These are phyloP conservation scores for Tenthredo livida DNA, from an alignment of 2,888 invertebrate genomes.

Conservation along the genomic window DNA sequence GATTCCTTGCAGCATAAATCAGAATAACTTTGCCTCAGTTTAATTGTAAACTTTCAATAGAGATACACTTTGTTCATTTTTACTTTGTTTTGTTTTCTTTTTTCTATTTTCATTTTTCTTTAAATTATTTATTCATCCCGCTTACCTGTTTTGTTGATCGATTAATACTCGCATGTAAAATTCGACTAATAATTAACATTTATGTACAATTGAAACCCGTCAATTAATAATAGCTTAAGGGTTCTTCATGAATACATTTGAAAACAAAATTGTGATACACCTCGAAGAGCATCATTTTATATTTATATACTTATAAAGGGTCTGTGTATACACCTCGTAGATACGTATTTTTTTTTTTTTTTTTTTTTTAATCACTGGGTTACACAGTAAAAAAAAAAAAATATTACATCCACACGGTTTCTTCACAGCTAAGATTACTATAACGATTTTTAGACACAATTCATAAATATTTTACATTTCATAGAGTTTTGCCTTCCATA, in stretches of 20 bases:
- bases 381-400: too few relatives aligned
- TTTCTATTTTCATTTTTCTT: not conserved
- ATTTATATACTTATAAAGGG: too few relatives aligned
- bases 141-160: not conserved
- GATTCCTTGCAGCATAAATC: not conserved
- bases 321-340: too few relatives aligned
- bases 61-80: not conserved
- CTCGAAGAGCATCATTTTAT: too few relatives aligned
- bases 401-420: too few relatives aligned
- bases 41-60: not conserved
- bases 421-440: too few relatives aligned
- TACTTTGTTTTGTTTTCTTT: too few relatives aligned
- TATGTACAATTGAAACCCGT: constrained; percentile 30
- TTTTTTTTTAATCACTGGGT: too few relatives aligned
- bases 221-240: not conserved
- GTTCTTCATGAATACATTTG: not conserved
- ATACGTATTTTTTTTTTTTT: too few relatives aligned
- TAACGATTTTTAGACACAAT: too few relatives aligned
- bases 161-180: constrained; percentile 4
- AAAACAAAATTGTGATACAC: not conserved
- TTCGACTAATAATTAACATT: not conserved
- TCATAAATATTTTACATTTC: too few relatives aligned
- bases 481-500: too few relatives aligned
- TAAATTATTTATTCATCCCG: not conserved
- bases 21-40: not conserved